Conservation (phyloP, 2,888 invertebrate species). For the Argyresthia albistria region DNA sequence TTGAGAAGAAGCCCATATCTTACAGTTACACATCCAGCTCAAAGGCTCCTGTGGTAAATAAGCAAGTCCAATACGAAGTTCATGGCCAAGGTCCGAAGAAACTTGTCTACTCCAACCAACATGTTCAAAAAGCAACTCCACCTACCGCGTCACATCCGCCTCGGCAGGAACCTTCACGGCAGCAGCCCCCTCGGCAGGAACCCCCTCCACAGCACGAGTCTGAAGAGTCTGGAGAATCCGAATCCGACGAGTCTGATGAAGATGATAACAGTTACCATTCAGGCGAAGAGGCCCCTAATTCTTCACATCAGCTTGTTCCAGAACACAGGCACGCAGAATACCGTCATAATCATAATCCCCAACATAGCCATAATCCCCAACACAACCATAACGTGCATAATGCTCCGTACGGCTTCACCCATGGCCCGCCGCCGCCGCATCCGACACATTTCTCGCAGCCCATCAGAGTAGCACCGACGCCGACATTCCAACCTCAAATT, state of each 20-base stretch:
- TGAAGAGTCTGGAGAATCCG: constrained; percentile 12
- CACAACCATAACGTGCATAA: constrained; percentile 12
- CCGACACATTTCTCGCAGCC: background rate
- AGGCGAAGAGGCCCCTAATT: background rate
- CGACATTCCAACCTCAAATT: too few species aligned
- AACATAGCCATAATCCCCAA: constrained; percentile 13
- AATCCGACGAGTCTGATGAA: background rate
- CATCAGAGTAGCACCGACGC: background rate
- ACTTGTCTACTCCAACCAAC: background rate
- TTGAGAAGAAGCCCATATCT: constrained; percentile 35
- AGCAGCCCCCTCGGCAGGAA: constrained; percentile 14
- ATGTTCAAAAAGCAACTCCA: background rate
- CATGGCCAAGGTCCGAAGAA: background rate
- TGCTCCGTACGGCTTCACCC: background rate
- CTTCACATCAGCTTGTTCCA: constrained; percentile 13
- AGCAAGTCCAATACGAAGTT: constrained; percentile 21
- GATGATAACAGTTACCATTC: background rate
- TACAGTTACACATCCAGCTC: constrained; percentile 29
- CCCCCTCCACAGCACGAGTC: constrained; percentile 9
- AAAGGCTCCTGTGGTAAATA: constrained; percentile 5
- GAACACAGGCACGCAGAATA: constrained; percentile 18
- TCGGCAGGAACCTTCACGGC: constrained; percentile 15
- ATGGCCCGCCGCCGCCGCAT: background rate
- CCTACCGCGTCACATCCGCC: background rate
- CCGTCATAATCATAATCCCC: constrained; percentile 11